phyloP scores from a whole-genome alignment of 2,113 vertebrate genomes.

The Opisthocomus hoazin region DNA sequence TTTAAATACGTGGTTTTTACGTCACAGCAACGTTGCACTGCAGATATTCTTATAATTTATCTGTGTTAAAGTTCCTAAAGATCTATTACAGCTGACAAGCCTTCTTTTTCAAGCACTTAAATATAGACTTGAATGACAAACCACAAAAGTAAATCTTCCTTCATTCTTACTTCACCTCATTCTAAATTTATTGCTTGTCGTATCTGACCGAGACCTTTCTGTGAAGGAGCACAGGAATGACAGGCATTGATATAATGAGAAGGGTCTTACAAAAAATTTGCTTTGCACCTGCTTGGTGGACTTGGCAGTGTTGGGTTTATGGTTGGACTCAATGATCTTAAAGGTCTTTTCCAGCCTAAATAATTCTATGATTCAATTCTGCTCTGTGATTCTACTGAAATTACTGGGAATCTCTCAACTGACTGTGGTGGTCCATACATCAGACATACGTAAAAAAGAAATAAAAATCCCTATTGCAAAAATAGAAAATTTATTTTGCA shows the following conservation, averaged over 20 bases:
- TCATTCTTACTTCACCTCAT: conserved; percentile 33
- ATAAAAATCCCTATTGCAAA: background rate
- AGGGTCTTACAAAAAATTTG: background rate
- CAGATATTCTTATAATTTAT: background rate
- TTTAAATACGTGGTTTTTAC: background rate
- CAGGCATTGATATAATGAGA: background rate
- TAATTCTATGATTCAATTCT: background rate
- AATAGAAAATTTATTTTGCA: background rate
- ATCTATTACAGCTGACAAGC: background rate
- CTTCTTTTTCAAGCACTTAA: conserved; percentile 15
- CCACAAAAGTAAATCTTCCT: background rate
- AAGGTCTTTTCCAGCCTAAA: background rate
- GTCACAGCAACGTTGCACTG: background rate
- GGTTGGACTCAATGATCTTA: background rate
- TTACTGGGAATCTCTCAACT: background rate
- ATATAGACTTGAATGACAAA: conserved; percentile 43
- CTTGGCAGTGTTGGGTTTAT: background rate
- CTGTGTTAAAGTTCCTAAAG: background rate
- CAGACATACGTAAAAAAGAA: no score
- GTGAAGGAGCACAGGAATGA: background rate
- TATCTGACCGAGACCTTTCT: background rate
- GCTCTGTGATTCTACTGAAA: background rate
- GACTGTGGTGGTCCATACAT: fast-evolving
- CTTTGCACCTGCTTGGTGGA: background rate
- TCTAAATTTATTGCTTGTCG: background rate